Base-by-base conservation (phyloP, 2,797 vertebrate genomes). In the Eidolon dupreanum region DNA sequence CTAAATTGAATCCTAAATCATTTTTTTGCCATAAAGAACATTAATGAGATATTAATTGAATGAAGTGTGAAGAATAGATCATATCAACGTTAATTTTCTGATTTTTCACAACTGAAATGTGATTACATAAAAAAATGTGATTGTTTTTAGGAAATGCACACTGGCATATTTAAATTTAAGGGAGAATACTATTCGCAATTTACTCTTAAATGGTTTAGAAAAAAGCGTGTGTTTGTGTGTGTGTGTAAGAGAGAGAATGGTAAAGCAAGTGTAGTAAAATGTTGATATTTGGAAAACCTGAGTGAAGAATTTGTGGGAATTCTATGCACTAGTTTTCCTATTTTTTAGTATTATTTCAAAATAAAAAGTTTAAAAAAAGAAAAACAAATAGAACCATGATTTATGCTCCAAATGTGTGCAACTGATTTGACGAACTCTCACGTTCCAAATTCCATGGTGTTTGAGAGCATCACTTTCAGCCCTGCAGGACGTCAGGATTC, bases 281-380 rank as follows among this genome's bases (percentile, higher is more conserved):
- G 43, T 87, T 36, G 46, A 41, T 66, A 85, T 78, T 93, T 59
- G 61, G 55, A 73, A 90, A 77, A 55, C 46, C 11, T 70, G 49
- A 94, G 15, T 71, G n/a, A 93, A 33, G 33, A 81, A 17, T 70
- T 51, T 28, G 8, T 33, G 19, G 24, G 9, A 65, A 90, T 70
- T 86, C 38, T 75, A 51, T 2, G 24, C 20, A 71, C 31, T 46
- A 0, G 9, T 61, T 94, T 85, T 79, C 53, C 15, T 10, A 77
- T 22, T 51, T 92, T 75, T 90, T 66, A 9, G 6, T 63, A 75
- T 82, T 86, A 73, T 68, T 95, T 95, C 26, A 70, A 94, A 94
- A 61, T 49, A 53, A 94, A 85, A 84, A 55, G 19, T 88, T 90
- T 74, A 46, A 88, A 75, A 90, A 90, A 88, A 2, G 16, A 75